Evolutionary conservation across 2,113 vertebrate species (phyloP), one percentile per base, ranked within the genome.

Genomic region (Cololabis saira): DNA sequence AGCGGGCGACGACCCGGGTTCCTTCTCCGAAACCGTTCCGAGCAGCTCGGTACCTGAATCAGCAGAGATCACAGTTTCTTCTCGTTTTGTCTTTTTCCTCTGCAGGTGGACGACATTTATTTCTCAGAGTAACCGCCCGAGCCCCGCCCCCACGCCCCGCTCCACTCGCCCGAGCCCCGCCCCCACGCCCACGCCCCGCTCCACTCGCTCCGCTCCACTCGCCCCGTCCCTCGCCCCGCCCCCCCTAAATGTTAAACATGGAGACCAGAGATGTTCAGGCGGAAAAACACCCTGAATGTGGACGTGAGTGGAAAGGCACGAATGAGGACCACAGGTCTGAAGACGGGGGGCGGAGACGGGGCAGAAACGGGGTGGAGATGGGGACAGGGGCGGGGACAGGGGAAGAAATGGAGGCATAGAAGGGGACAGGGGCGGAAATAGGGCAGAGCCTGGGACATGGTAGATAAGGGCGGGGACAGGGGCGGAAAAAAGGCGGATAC

Each of bases 251-350:
- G 57, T 65, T 71, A 81, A 42, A 83, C 54, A 87, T 76, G 57
- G 41, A 73, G 75, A 83, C 67, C 56, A 12, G 63, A 57, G 45
- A 64, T 81, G 58, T 90, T 53, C 69, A 61, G 86, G 83, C 89
- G 91, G 92, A 92, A 92, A 93, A 92, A 93, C 90, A 90, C 74
- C 85, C 73, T 71, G 61, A 89, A 82, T 81, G 50, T 84, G 88
- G 86, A 87, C 87, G 89, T 83, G 86, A 85, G 84, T 76, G 86
- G 87, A 91, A 94, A 94, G 93, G 93, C 93, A 94, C 93, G 93
- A 90, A 93, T 90, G 91, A 92, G 90, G 86, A 93, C 87, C 90
- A 92, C 87, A 90, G 82, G 87, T 87, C 80, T 89, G 78, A 78
- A 62, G 59, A 83, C 76, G 76, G 18, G 0, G 49, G 49, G 22